Base-by-base conservation (phyloP, 1,140 invertebrate species). In the Phymorhynchus buccinoides region DNA sequence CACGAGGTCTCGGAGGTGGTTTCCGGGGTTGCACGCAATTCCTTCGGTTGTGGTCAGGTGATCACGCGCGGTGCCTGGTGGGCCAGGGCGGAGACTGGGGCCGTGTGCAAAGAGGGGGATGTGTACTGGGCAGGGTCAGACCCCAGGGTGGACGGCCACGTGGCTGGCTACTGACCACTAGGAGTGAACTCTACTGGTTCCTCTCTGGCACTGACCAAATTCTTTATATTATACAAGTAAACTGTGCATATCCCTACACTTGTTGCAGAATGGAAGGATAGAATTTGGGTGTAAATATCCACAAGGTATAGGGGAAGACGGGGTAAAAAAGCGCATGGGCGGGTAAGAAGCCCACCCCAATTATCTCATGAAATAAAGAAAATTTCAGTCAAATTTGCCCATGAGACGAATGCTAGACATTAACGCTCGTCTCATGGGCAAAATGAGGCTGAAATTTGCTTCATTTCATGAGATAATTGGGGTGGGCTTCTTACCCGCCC, bases 31-130 rank as follows among this genome's bases (percentile, higher is more conserved):
- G 77, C 86, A 1, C 84, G 92, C 62, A 27, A 42, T 18, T 41
- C 89, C 30, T 93, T 93, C 88, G 93, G 93, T 7, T 86, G 90
- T n/a, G 93, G 93, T 42, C 92, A 93, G 78, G 89, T 93, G 4
- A 93, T 93, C 84, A 88, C 90, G 12, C 80, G 83, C 82, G 90
- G 90, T 42, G 77, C 85, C 0, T 90, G 89, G 89, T 90, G 90
- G 87, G 81, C 71, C 30, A 85, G 84, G 44, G 42, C 81, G 7
- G 52, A n/a, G 37, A 39, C 7, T 62, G 79, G 84, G 1, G 48
- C 32, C 7, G 42, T 35, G 41, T 75, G 52, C 27, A 42, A 52
- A 32, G 81, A 86, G 42, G 66, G 52, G 39, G 42, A 37, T n/a
- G 86, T 88, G n/a, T 90, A 88, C 73, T 91, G 90, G 90, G 89